phyloP scores from a whole-genome alignment of 2,113 vertebrate species.

The Motacilla tschutschensis region DNA sequence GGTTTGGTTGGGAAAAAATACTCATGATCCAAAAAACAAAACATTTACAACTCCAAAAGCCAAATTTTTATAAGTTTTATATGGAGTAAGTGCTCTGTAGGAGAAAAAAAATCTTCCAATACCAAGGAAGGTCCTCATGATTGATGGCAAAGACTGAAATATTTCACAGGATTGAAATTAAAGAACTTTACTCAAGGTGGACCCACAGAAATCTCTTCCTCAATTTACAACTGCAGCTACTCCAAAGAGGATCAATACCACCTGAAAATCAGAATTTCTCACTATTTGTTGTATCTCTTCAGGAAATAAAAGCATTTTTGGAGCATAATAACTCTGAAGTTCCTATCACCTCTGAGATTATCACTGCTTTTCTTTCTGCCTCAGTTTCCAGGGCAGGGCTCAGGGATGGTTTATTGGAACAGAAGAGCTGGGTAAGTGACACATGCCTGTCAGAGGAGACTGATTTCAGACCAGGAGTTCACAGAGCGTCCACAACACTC shows the following conservation, averaged over 20 bases:
- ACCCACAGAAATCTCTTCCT: not conserved
- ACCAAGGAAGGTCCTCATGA: not conserved
- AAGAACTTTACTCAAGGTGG: not conserved
- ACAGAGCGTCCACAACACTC: rapidly evolving
- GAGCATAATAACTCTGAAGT: rapidly evolving
- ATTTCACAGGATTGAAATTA: not conserved
- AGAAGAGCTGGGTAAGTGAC: rapidly evolving
- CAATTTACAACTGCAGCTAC: not conserved
- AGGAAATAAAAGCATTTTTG: not conserved
- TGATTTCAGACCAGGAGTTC: not conserved
- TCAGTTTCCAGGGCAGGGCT: not conserved
- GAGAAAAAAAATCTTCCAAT: not conserved
- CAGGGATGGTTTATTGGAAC: rapidly evolving
- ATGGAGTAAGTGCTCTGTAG: not conserved
- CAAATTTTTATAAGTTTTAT: not conserved
- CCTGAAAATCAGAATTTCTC: not conserved
- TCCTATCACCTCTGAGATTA: not conserved
- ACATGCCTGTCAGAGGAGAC: rapidly evolving
- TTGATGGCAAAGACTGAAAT: rapidly evolving
- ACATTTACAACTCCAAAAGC: not conserved
- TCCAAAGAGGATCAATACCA: rapidly evolving
- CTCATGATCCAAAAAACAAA: not conserved
- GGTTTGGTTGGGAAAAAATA: not conserved
- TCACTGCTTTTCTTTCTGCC: not conserved
- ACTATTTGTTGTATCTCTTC: rapidly evolving